Base-by-base conservation (phyloP, 2,113 vertebrate species). In the Nansenia antarctica region DNA sequence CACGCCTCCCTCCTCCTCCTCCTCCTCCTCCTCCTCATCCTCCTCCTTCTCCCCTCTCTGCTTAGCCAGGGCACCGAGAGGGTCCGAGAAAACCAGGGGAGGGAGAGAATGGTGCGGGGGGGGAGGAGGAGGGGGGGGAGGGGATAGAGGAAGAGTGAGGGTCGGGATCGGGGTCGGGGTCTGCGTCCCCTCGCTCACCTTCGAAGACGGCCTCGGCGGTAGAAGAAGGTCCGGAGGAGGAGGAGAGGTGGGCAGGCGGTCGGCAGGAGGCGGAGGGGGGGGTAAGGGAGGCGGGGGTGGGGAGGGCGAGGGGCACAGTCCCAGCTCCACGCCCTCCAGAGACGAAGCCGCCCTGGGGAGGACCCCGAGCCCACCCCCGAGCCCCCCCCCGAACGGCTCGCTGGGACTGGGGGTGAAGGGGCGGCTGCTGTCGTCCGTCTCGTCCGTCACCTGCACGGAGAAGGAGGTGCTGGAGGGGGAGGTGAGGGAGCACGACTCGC, bases 401-500 rank as follows among this genome's bases (percentile, higher is more conserved):
- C 88, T 90, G 54, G 92, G 92, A 0, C 88, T 89, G 54, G 92
- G 92, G 0, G 92, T 91, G 69, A 90, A 88, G 70, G 88, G 70
- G 73, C 37, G 90, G 89, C 92, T 93, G 82, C 86, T 93, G 84
- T 94, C 89, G 61, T 93, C 92, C 0, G 89, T 95, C 76, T 94
- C 94, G 1, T 94, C 92, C 0, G 92, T 94, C 80, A 88, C 88
- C 87, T 92, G 89, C 2, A 92, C 88, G 0, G 94, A 94, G 62
- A 94, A 94, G 45, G 94, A 94, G 70, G 92, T 92, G 92, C 93
- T 95, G 81, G 91, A 93, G 34, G 93, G 94, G 2, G 92, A 94
- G 24, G 92, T 92, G 71, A 91, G 45, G 67, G 95, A 95, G 92
- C 92, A 94, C 2, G 95, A 95, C 62, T 91, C 91, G 0, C 95